Conservation (phyloP, 2,888 invertebrate genomes). For the Nomada flava region DNA sequence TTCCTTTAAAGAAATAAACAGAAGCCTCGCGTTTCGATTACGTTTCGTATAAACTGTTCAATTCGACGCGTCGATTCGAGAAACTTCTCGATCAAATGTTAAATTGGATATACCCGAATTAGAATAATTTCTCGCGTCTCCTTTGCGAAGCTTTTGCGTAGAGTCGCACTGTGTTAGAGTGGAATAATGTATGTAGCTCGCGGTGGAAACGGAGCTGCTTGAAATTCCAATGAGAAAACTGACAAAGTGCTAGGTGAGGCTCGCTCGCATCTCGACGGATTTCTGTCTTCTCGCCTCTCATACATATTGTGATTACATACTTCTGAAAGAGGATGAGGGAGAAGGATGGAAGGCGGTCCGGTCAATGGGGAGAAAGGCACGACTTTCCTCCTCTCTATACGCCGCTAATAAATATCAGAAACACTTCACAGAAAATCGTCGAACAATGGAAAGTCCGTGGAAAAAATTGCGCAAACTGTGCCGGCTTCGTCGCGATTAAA, state of each 20-base stretch:
- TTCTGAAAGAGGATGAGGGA: slow-evolving; percentile 64
- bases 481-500: too few relatives aligned
- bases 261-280: slow-evolving; percentile 73
- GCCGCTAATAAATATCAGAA: slow-evolving; percentile 8
- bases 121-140: background rate
- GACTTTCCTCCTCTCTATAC: slow-evolving; percentile 12
- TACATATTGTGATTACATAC: slow-evolving; percentile 82
- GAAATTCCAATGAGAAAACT: slow-evolving; percentile 82
- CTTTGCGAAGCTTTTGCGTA: slow-evolving; percentile 65
- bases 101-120: background rate
- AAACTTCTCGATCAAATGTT: background rate
- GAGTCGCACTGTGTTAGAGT: slow-evolving; percentile 64
- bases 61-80: background rate
- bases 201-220: slow-evolving; percentile 76
- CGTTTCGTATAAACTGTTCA: background rate
- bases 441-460: too few relatives aligned
- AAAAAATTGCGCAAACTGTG: too few relatives aligned
- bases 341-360: slow-evolving; percentile 33
- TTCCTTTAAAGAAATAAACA: background rate
- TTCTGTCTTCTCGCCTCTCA: slow-evolving; percentile 78
- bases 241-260: slow-evolving; percentile 72
- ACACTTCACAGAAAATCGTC: background rate
- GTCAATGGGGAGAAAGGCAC: slow-evolving; percentile 44
- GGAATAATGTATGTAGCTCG: slow-evolving; percentile 77
- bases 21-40: background rate